Evolutionary conservation across 2,113 vertebrate genomes (phyloP), one percentile per base, ranked within the genome.

Genomic region (Candoia aspera): DNA sequence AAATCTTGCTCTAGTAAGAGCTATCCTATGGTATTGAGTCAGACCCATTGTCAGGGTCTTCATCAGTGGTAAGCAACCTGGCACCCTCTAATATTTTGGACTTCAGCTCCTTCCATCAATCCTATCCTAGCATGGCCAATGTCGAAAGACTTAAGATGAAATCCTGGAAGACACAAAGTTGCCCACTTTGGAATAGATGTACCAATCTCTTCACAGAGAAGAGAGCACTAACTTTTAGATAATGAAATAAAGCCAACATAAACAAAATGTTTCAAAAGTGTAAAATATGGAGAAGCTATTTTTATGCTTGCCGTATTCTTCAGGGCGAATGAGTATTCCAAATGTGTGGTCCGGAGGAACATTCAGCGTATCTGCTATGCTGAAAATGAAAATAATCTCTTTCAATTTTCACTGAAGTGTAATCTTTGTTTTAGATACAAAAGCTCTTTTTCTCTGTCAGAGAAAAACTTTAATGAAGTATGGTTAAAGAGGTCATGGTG

Each of bases 301-400:
- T 54, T 46, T 91, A 93, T 95, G 95, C 90, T 97, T 97, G 97
- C 97, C 97, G 42, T 94, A 96, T 37, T 96, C 93, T 23, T 97
- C 96, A 90, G 94, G 91, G 86, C 0, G 53, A 19, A 92, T 26
- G 62, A 95, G 87, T 84, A 92, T 84, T 90, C 97, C 98, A 97
- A 97, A 98, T 54, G 96, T 96, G 91, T 95, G 95, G 86, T 88
- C 96, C 94, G 95, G 93, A 46, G 96, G 90, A 94, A 97, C 94
- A 24, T 94, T 97, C 95, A 95, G 95, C 21, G 97, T 97, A 91
- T 98, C 97, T 94, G 95, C 96, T 95, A 96, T 95, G n/a, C 97
- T 98, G 94, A 83, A 92, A 95, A 96, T 84, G 84, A 95, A 91
- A 91, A 97, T 8, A 95, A 86, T 58, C 17, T 46, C 49, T 26